Percentiles rank a stretch among this genome's conserved stretches.
Evolutionary conservation across 2,888 invertebrate genomes (phyloP).

Genomic region (Synanthedon andrenaeformis): DNA sequence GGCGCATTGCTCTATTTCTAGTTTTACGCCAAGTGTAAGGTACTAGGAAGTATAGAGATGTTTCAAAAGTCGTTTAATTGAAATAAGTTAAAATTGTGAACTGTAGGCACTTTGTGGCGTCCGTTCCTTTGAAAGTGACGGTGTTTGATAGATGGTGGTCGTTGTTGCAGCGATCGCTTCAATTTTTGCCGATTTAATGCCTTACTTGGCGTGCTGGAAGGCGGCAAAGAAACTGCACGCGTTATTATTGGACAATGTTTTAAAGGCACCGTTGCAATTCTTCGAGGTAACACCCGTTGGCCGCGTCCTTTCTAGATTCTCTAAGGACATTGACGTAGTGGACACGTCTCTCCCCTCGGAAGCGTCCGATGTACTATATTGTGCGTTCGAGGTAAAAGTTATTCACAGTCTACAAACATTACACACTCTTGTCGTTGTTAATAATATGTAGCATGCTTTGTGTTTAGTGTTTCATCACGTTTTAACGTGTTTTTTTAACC

Average conservation of each 20-base stretch:
- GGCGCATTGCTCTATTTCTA: too few relatives aligned
- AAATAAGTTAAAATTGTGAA: too few relatives aligned
- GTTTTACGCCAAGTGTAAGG: too few relatives aligned
- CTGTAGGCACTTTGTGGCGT: too few relatives aligned
- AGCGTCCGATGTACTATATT: constrained; percentile 76
- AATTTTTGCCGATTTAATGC: constrained; percentile 76
- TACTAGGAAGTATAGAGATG: too few relatives aligned
- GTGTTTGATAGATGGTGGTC: constrained; percentile 15
- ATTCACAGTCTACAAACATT: background rate
- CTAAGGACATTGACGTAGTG: constrained; percentile 80
- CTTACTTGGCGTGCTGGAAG: constrained; percentile 76
- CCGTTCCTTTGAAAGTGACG: too few relatives aligned
- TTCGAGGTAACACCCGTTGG: constrained; percentile 85
- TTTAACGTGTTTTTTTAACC: too few relatives aligned
- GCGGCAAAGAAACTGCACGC: constrained; percentile 75
- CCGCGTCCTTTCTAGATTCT: constrained; percentile 79
- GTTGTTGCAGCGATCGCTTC: constrained; percentile 77
- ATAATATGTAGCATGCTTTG: too few relatives aligned
- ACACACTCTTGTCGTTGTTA: too few relatives aligned
- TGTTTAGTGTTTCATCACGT: too few relatives aligned
- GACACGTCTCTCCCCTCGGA: constrained; percentile 77
- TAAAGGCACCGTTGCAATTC: constrained; percentile 78
- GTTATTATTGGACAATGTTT: constrained; percentile 70
- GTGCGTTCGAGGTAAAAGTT: constrained; percentile 78
- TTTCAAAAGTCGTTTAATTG: too few relatives aligned